phyloP scores from a whole-genome alignment of 2,113 vertebrate species.

The Ammospiza caudacuta region DNA sequence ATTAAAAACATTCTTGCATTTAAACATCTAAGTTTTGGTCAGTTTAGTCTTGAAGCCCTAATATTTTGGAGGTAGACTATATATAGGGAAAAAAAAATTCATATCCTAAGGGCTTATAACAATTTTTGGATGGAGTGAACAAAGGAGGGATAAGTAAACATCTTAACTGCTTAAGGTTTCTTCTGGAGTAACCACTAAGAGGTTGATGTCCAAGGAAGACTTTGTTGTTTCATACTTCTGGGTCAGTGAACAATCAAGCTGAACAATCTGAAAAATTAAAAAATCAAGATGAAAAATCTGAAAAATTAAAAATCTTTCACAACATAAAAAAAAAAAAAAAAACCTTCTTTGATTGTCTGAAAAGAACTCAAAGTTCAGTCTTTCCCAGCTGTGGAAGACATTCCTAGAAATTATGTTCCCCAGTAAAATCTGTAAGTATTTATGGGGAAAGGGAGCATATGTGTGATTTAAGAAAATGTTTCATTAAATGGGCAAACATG shows the following conservation, averaged over 20 bases:
- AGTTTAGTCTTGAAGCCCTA: not conserved
- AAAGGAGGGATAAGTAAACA: not conserved
- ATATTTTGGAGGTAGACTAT: not conserved
- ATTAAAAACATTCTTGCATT: not conserved
- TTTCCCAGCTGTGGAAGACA: not conserved
- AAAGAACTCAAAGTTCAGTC: not conserved
- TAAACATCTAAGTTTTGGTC: not conserved
- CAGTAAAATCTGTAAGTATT: not conserved
- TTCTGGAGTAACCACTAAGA: not conserved
- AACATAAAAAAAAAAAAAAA: not conserved
- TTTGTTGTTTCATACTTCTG: not conserved
- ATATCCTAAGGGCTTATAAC: not conserved
- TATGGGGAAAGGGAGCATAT: fast-evolving
- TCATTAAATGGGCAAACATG: not conserved
- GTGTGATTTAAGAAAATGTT: not conserved
- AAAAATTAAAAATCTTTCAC: not conserved
- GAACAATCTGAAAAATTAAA: not conserved
- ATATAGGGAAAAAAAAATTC: not conserved
- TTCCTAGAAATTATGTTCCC: not conserved
- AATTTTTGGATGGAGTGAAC: not conserved
- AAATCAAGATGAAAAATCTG: not conserved
- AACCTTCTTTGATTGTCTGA: not conserved
- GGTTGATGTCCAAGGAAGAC: not conserved
- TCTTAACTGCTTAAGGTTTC: not conserved
- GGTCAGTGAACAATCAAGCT: not conserved